Evolutionary conservation across 2,113 vertebrate genomes (phyloP), one percentile per base, ranked within the genome.

Genomic region (Mustelus asterias): DNA sequence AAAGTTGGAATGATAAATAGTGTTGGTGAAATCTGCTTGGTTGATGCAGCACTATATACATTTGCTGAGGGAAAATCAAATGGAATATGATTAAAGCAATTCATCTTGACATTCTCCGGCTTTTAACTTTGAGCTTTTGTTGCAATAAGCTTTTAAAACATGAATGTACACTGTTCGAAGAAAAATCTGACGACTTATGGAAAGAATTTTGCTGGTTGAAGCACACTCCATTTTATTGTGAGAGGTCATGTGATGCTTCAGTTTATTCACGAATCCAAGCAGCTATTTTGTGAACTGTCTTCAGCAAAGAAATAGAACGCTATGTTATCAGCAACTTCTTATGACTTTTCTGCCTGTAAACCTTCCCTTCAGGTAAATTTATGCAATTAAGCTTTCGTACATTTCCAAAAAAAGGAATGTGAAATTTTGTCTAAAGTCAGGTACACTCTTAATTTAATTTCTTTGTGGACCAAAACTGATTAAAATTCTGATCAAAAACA

Each of bases 41-140:
- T 95, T 95, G 67, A 54, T 95, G 94, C 69, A 95, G 69, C 67
- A 41, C 11, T 72, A 72, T 72, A 95, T 95, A 72, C 76, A 95
- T 76, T 72, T 95, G 69, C 94, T 95, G 94, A 72, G 94, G 67
- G 44, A 95, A 95, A 95, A 76, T 48, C 67, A 95, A 95, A 76
- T 95, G 67, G 88, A 69, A 95, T 95, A 72, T 95, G 94, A 70
- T 95, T 95, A 95, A 95, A 95, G 94, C 94, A 54, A 95, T 95
- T 72, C 94, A 95, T 95, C 94, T 95, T 95, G 94, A 54, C 94
- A 72, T 33, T 72, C 94, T 70, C 3, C 16, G 94, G 41, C 69
- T 70, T 95, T 95, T 95, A 95, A 95, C 94, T 70, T 54, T 95
- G 67, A 24, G 72, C 94, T 72, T 95, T 70, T 95, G 29, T 95